Conservation (phyloP, 2,888 invertebrate species). For the Ormia ochracea region DNA sequence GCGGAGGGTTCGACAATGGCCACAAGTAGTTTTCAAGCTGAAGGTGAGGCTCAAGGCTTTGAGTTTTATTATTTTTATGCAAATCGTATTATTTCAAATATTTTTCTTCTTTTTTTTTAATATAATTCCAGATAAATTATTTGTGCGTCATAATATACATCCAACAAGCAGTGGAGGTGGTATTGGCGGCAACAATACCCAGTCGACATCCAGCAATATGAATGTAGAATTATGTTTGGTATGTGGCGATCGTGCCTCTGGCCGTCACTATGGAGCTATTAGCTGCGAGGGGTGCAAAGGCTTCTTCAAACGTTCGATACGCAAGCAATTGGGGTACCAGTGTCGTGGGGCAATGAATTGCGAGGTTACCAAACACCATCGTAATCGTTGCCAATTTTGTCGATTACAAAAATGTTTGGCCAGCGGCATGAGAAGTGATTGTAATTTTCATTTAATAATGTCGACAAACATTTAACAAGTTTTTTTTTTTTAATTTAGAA, state of each 20-base stretch:
- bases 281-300: conserved; percentile 98
- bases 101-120: conserved; percentile 27
- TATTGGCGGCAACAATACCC: conserved; percentile 48
- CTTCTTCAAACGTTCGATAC: conserved; percentile 97
- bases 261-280: conserved; percentile 92
- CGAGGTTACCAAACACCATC: conserved; percentile 98
- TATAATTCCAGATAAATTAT: conserved; percentile 57
- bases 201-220: conserved; percentile 64
- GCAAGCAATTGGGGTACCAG: conserved; percentile 97
- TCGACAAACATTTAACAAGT: conserved; percentile 61
- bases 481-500: conserved; percentile 30
- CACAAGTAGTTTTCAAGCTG: conserved; percentile 71
- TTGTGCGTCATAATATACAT: conserved; percentile 59
- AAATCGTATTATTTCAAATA: conserved; percentile 24
- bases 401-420: conserved; percentile 97
- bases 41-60: conserved; percentile 68
- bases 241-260: conserved; percentile 96
- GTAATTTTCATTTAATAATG: conserved; percentile 80
- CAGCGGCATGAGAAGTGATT: conserved; percentile 99
- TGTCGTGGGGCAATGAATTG: conserved; percentile 97
- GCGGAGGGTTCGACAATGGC: conserved; percentile 62
- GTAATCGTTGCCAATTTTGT: conserved; percentile 99
- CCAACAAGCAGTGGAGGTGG: conserved; percentile 53
- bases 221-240: conserved; percentile 91
- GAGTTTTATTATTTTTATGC: conserved; percentile 30